Conservation (phyloP, 2,113 vertebrate species). For the Otocyon megalotis region DNA sequence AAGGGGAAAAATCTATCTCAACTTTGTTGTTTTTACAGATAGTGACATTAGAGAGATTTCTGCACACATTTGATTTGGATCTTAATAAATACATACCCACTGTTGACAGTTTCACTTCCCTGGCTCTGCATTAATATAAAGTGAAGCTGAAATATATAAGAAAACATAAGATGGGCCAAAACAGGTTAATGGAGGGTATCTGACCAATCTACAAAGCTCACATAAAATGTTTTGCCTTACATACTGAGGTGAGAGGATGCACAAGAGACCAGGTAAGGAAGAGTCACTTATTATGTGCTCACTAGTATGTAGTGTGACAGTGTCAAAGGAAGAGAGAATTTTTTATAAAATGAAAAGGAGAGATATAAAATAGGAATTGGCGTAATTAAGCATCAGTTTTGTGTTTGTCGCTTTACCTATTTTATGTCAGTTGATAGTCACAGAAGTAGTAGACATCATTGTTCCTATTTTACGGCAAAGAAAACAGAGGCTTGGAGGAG, state of each 20-base stretch:
- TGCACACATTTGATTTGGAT: neutral
- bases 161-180: slow-evolving; percentile 29
- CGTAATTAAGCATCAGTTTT: slow-evolving; percentile 59
- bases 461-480: neutral
- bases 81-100: neutral
- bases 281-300: neutral
- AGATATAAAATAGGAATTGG: neutral
- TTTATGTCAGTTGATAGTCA: neutral
- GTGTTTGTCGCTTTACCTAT: neutral
- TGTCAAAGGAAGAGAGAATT: neutral
- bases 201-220: neutral
- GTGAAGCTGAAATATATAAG: neutral
- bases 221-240: neutral
- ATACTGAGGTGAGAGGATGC: neutral
- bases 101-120: neutral
- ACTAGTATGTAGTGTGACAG: neutral
- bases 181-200: neutral
- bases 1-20: slow-evolving; percentile 38
- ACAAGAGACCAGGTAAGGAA: neutral
- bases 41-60: slow-evolving; percentile 42
- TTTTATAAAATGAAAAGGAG: slow-evolving; percentile 4
- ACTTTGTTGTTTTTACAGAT: neutral
- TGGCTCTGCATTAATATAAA: slow-evolving; percentile 38
- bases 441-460: neutral
- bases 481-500: neutral